Evolutionary conservation across 2,797 vertebrate genomes (phyloP), one percentile per base, ranked within the genome.

Genomic region (Syngnathus rostellatus): DNA sequence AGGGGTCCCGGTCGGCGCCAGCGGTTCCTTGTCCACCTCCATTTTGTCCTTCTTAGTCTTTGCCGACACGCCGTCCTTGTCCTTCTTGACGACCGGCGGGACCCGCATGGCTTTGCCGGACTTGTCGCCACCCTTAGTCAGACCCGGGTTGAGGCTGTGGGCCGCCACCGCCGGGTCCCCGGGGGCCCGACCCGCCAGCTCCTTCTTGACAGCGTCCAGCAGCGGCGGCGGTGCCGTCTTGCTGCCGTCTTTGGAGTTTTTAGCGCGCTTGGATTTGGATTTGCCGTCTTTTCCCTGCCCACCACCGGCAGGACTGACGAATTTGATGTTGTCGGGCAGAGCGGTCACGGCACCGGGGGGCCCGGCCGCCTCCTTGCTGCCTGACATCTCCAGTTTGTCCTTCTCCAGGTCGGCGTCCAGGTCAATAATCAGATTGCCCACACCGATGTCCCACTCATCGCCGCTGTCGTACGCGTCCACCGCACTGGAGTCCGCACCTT

Each of bases 381-480:
- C 92, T 60, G 95, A 97, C 95, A 98, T 98, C 89, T 98, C 96
- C 81, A 97, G 85, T 86, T 98, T 97, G 91, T 97, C 96, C 87
- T 98, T 98, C 87, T 98, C 96, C 90, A 98, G 88, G 90, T 98
- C 95, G 73, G 95, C 96, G 85, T 98, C 96, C 88, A 98, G 93
- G 90, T 98, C 96, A 85, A 98, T 98, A 83, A 98, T 98, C 89
- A 98, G 93, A 92, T 98, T 97, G 80, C 95, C 96, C 84, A 98
- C 96, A 70, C 95, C 96, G 81, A 98, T 98, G 90, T 98, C 96
- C 96, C 96, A 98, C 89, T 98, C 96, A 93, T 98, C 96, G 80
- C 95, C 95, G 65, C 96, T 98, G 91, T 98, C 95, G 65, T 97
- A 98, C 67, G 95, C 94, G 89, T 98, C 96, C 91, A 97, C 96